phyloP scores from a whole-genome alignment of 2,888 invertebrate genomes.

The Drosophila cyrtoloma region DNA sequence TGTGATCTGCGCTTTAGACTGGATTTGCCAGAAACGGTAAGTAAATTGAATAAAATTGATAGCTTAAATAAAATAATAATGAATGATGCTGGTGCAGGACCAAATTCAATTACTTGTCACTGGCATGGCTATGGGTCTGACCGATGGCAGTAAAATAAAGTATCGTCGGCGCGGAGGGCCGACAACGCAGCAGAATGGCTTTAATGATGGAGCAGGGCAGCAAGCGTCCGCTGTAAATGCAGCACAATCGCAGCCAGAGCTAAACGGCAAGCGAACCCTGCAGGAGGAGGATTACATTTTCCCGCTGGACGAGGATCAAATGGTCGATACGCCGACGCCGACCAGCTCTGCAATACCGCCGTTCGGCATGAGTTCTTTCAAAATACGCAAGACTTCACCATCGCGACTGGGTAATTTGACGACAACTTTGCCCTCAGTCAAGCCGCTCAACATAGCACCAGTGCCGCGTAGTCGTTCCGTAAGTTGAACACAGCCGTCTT shows the following conservation, averaged over 20 bases:
- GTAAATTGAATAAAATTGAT: constrained; percentile 23
- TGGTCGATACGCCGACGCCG: constrained; percentile 82
- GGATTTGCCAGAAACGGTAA: constrained; percentile 93
- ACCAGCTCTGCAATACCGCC: constrained; percentile 71
- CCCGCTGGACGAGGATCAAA: constrained; percentile 92
- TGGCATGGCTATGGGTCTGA: constrained; percentile 92
- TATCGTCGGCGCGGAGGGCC: constrained; percentile 82
- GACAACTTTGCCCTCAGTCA: constrained; percentile 46
- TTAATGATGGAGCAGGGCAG: constrained; percentile 49
- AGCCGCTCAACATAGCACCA: constrained; percentile 42
- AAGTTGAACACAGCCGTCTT: constrained; percentile 21
- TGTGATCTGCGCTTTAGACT: constrained; percentile 93
- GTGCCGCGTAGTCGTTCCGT: constrained; percentile 65
- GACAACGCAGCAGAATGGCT: constrained; percentile 57
- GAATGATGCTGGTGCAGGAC: constrained; percentile 85
- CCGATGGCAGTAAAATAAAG: constrained; percentile 87
- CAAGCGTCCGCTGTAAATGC: constrained; percentile 32
- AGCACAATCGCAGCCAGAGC: constrained; percentile 60
- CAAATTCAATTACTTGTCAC: constrained; percentile 89
- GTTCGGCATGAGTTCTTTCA: constrained; percentile 85
- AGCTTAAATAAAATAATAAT: neutral
- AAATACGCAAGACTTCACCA: constrained; percentile 87
- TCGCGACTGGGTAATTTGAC: constrained; percentile 80
- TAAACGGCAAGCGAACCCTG: constrained; percentile 76
- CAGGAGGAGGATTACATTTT: constrained; percentile 93